Base-by-base conservation (phyloP, 1,140 invertebrate genomes). In the Drosophila pachea region DNA sequence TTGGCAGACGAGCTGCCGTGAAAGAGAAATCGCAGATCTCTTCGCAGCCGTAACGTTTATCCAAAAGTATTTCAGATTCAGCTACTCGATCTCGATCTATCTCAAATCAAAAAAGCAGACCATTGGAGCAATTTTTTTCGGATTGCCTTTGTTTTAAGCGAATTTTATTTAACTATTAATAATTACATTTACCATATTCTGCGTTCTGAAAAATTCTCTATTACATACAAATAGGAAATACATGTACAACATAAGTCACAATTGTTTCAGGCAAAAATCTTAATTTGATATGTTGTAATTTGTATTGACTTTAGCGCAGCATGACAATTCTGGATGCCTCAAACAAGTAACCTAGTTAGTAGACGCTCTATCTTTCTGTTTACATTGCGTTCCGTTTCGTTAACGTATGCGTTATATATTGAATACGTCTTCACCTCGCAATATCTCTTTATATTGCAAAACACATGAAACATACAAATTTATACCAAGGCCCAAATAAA, bases 11-110 rank as follows among this genome's bases (percentile, higher is more conserved):
- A 54, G 60, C 72, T 71, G 67, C 40, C 71, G 42, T 60, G 65
- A 83, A 83, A 76, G 75, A 83, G 75, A 83, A 83, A 83, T 83
- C 79, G 79, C 68, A 76, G 55, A 72, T 77, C 73, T 14, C 1
- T 74, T 70, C 56, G 35, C 49, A 73, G 68, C 22, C 22, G 22
- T 22, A 22, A 72, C 68, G 61, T 11, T 74, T 67, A 59, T 63
- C 38, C 5, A 62, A 48, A 55, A 35, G 49, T 22, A 22, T 22
- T 22, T 22, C 22, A 22, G 22, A 22, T 22, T 22, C 22, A 22
- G 22, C 22, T 22, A 22, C 22, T 22, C 22, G 22, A 22, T 22
- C 22, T 22, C 22, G 22, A 22, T 22, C 22, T 22, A 22, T 22
- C 22, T 3, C 22, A 22, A 22, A 22, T 22, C 1, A 22, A 22